phyloP scores from a whole-genome alignment of 2,797 vertebrate genomes.

The Pagetopsis macropterus region DNA sequence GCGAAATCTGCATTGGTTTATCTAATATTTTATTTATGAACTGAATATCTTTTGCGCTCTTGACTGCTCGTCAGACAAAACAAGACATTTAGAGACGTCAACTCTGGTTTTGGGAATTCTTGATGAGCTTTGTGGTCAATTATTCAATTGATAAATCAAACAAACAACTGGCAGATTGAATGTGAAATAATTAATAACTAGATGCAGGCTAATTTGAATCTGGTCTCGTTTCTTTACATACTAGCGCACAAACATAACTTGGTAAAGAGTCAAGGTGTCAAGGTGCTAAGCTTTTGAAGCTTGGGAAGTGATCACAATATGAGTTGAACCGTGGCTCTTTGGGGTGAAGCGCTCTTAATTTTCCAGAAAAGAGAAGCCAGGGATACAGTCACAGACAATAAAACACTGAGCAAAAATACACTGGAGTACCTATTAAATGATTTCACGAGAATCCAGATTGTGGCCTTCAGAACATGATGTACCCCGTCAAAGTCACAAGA shows the following conservation, averaged over 20 bases:
- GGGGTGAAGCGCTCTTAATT: slow-evolving; percentile 32
- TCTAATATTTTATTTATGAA: neutral
- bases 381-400: slow-evolving; percentile 65
- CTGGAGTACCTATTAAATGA: slow-evolving; percentile 63
- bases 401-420: slow-evolving; percentile 64
- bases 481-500: slow-evolving; percentile 51
- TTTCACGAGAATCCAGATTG: slow-evolving; percentile 57
- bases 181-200: too few species aligned
- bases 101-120: neutral
- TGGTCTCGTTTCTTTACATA: neutral
- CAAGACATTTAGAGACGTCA: neutral
- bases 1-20: neutral
- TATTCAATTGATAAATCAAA: too few species aligned
- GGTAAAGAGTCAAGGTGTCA: neutral
- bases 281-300: slow-evolving; percentile 1
- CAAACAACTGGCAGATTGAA: neutral
- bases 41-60: neutral
- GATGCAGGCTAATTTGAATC: neutral
- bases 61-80: neutral
- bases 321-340: slow-evolving; percentile 18
- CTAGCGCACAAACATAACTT: slow-evolving; percentile 8
- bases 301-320: slow-evolving; percentile 21
- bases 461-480: slow-evolving; percentile 54
- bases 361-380: slow-evolving; percentile 53
- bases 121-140: too few species aligned